Evolutionary conservation across 2,797 vertebrate genomes (phyloP), one percentile per base, ranked within the genome.

Genomic region (Sebastes reedi): DNA sequence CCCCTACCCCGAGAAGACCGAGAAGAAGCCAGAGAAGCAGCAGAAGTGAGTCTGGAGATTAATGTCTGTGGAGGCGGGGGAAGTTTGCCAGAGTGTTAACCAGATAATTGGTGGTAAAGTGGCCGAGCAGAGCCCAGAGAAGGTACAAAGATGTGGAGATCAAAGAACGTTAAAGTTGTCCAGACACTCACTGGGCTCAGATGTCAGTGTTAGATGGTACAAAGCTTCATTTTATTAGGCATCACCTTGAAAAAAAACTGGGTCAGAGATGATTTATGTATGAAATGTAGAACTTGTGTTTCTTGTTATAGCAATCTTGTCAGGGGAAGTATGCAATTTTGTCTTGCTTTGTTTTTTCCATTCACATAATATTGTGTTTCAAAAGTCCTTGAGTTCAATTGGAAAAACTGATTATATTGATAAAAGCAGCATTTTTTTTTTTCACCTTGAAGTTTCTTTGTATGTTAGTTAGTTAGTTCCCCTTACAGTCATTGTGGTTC

Each of bases 1-100:
- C 91, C 97, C 97, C 0, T 97, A 97, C 72, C 95, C 95, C 0
- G 98, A 99, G 92, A 99, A 98, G 93, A 89, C 90, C 0, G 98
- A 99, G 91, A 99, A 98, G 93, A 99, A 99, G 88, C 95, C 95
- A 1, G 95, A 95, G 88, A 99, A 99, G 93, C 89, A 92, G 77
- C 96, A 97, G 60, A 99, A 97, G 98, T 99, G 94, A 97, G 97
- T 96, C 14, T 96, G 4, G n/a, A 20, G n/a, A 67, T 18, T 5
- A n/a, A 52, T 25, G 42, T 30, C 10, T 60, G 70, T 22, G 50
- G 7, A 34, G 67, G 34, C 8, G 32, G 42, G 20, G 12, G 22
- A 3, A 9, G 54, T 70, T 70, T 80, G 52, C 34, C 36, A 59
- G 27, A 61, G 22, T 11, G 46, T 59, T 76, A 76, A 72, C 4